Conservation (phyloP, 2,797 vertebrate genomes). For the Tolypeutes matacus region DNA sequence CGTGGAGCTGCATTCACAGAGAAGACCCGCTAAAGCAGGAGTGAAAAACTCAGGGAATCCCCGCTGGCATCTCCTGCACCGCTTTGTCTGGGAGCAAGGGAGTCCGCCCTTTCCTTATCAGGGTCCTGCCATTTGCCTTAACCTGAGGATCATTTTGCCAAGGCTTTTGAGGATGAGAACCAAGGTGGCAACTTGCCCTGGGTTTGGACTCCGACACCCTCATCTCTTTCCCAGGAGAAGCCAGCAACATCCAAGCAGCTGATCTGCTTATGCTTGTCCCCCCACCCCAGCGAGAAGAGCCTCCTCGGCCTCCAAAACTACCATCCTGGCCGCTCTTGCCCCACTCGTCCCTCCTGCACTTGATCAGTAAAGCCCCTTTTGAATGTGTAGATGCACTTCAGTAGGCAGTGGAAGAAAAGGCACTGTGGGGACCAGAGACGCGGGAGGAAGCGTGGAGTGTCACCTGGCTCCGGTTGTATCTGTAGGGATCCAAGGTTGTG, state of each 20-base stretch:
- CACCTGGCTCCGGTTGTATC: slow-evolving; percentile 93
- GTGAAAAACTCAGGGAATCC: background rate
- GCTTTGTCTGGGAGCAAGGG: background rate
- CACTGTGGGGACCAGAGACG: accelerated
- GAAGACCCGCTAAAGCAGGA: background rate
- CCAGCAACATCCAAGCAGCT: background rate
- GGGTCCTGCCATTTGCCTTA: background rate
- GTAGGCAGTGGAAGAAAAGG: background rate
- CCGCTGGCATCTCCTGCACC: background rate
- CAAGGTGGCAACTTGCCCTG: background rate
- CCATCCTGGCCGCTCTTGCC: background rate
- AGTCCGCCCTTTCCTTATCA: background rate
- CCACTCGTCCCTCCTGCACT: background rate
- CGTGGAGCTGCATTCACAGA: background rate
- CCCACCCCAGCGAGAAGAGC: background rate
- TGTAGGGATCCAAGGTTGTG: slow-evolving; percentile 89
- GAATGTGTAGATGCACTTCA: background rate
- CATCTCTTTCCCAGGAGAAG: background rate
- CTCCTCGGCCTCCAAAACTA: background rate
- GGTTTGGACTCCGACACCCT: too few species aligned
- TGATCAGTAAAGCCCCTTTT: background rate
- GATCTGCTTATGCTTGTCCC: background rate
- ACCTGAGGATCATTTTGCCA: background rate
- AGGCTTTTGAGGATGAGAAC: background rate
- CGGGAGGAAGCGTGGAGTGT: accelerated